Percentiles rank a stretch among this genome's conserved stretches.
Conservation (phyloP, 2,113 vertebrate species). For the Puffinus mauretanicus region DNA sequence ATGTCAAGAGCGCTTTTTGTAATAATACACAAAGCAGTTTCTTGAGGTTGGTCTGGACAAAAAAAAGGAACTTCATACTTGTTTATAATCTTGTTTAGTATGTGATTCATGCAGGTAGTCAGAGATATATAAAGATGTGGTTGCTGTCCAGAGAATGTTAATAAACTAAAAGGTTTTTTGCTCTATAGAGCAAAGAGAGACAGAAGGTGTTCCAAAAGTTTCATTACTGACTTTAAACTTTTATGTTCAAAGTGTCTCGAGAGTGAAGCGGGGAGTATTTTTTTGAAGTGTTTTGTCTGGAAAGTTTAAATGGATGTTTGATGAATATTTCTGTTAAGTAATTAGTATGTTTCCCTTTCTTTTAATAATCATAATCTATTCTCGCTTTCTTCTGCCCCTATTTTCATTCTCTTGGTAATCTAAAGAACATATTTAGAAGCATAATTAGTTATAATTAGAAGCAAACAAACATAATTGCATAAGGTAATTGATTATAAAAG, state of each 20-base stretch:
- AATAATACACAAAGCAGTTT: background rate
- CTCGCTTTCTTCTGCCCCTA: conserved; percentile 47
- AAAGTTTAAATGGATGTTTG: conserved; percentile 67
- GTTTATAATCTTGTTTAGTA: conserved; percentile 13
- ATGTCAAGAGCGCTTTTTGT: background rate
- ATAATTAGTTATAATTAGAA: conserved; percentile 79
- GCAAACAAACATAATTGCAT: conserved; percentile 73
- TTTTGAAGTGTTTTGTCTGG: conserved; percentile 52
- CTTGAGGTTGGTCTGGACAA: background rate
- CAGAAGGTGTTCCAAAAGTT: conserved; percentile 2
- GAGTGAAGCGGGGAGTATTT: conserved; percentile 50
- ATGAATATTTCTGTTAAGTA: conserved; percentile 63
- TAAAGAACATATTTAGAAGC: conserved; percentile 76
- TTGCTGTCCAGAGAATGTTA: conserved; percentile 4
- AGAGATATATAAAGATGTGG: background rate
- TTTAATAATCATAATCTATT: conserved; percentile 70
- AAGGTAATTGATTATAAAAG: conserved; percentile 63
- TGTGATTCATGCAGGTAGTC: background rate
- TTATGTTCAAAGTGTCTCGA: background rate
- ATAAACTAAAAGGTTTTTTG: background rate
- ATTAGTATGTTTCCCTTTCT: conserved; percentile 74
- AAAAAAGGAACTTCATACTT: background rate
- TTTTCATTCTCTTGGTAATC: conserved; percentile 69
- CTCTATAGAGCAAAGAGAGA: background rate
- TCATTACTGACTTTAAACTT: conserved; percentile 16